phyloP scores from a whole-genome alignment of 2,797 vertebrate genomes.

The Siniperca scherzeri region DNA sequence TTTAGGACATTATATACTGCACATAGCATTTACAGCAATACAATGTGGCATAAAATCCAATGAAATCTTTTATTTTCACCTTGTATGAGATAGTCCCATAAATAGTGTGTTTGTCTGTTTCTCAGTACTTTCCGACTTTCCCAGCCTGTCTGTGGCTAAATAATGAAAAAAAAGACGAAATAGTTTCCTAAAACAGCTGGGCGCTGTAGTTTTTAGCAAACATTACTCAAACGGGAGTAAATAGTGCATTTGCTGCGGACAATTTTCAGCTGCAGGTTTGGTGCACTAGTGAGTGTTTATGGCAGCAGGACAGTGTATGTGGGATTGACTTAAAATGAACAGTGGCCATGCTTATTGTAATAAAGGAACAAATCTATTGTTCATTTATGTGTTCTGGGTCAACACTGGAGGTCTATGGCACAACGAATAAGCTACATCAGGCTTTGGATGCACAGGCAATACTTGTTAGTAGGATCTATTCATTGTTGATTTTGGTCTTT shows the following conservation, averaged over 20 bases:
- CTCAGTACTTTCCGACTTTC: too few species aligned
- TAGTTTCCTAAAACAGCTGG: neutral
- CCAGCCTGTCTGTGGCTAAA: neutral
- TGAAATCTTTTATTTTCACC: slow-evolving; percentile 37
- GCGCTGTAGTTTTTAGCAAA: neutral
- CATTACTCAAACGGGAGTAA: neutral
- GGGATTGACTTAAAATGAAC: neutral
- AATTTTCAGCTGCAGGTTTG: neutral
- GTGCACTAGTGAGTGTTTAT: slow-evolving; percentile 2
- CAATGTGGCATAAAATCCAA: slow-evolving; percentile 18
- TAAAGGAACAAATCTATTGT: neutral
- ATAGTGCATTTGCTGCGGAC: neutral
- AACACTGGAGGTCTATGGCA: neutral
- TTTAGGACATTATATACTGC: slow-evolving; percentile 20
- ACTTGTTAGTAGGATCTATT: slow-evolving; percentile 2
- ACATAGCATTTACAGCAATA: slow-evolving; percentile 17
- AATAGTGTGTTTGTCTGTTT: neutral
- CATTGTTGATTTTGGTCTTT: slow-evolving; percentile 33
- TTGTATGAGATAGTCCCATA: slow-evolving; percentile 18
- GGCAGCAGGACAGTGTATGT: neutral
- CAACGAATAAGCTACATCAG: neutral
- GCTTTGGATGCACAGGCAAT: neutral
- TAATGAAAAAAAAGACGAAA: neutral
- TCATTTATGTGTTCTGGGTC: neutral
- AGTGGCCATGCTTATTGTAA: neutral